Evolutionary conservation across 2,888 invertebrate species (phyloP), one percentile per base, ranked within the genome.

Genomic region (Carcina quercana): DNA sequence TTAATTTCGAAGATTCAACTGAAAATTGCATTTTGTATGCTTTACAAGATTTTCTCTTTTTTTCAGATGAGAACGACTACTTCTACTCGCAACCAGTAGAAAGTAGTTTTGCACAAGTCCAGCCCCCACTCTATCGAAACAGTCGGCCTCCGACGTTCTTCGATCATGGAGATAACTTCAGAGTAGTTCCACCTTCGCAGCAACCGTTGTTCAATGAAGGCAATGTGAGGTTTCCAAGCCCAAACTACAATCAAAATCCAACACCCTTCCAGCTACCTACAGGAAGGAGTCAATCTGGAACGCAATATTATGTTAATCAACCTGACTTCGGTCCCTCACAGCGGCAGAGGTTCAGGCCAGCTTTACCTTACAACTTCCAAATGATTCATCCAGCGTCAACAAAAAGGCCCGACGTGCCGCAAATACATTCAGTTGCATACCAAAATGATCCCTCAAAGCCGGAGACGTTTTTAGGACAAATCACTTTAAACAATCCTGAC

Each of bases 401-500:
- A 3, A 82, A 84, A 53, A 73, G 82, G 51, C 88, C 88, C 22
- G 87, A 87, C 43, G 72, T 79, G 36, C 74, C 86, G 39, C 79
- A 86, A 49, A 86, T 87, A 45, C 87, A 86, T 53, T 80, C 83
- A n/a, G 71, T 79, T 29, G 84, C 82, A 3, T 86, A 86, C 50
- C 86, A 85, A 52, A 85, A 86, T 53, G 83, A 87, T 50, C 87
- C 87, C 8, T 86, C 87, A 2, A 86, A 87, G 55, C 86, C 86
- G 13, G 88, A 88, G 73, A 86, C 87, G 22, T 88, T 88, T 59
- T 63, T 88, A 35, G 88, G 88, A 5, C 86, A 88, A 71, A 87
- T 88, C 26, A 88, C 88, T 11, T 70, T 88, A 35, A 86, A 88
- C 50, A 87, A 86, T 59, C 87, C 87, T 10, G 87, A 86, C 50